phyloP scores from a whole-genome alignment of 2,797 vertebrate species.

The Melanotaenia trifasciata region DNA sequence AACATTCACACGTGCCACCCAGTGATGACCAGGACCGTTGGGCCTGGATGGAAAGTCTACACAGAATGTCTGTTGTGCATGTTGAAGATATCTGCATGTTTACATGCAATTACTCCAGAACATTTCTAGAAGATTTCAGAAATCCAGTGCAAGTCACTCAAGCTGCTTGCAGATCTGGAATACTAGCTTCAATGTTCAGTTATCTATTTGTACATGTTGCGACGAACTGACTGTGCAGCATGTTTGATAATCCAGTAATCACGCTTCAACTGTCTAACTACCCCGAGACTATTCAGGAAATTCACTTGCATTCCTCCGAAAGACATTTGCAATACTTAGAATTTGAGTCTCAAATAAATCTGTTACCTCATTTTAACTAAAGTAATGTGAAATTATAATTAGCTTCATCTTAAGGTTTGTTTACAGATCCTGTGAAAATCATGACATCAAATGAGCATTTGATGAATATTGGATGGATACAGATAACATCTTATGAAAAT shows the following conservation, averaged over 20 bases:
- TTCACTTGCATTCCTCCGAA: neutral
- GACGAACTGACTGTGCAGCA: too few species aligned
- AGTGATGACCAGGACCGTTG: too few species aligned
- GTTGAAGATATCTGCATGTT: too few species aligned
- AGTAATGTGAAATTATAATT: neutral
- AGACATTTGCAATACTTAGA: neutral
- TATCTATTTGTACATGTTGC: neutral
- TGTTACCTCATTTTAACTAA: too few species aligned
- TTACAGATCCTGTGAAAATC: neutral
- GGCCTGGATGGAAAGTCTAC: too few species aligned
- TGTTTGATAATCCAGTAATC: neutral
- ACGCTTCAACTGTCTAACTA: neutral
- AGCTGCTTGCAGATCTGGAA: neutral
- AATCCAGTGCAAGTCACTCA: neutral
- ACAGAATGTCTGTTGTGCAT: too few species aligned
- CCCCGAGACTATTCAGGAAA: neutral
- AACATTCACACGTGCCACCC: too few species aligned
- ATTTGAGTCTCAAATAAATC: too few species aligned
- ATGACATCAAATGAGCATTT: neutral
- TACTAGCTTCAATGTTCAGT: neutral
- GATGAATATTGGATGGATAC: too few species aligned
- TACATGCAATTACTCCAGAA: too few species aligned
- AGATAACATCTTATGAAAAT: too few species aligned
- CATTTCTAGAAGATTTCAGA: too few species aligned
- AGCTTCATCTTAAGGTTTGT: neutral